These are phyloP conservation scores for Rhinopomastus cyanomelas DNA, from an alignment of 2,113 vertebrate genomes.

Conservation along the genomic window DNA sequence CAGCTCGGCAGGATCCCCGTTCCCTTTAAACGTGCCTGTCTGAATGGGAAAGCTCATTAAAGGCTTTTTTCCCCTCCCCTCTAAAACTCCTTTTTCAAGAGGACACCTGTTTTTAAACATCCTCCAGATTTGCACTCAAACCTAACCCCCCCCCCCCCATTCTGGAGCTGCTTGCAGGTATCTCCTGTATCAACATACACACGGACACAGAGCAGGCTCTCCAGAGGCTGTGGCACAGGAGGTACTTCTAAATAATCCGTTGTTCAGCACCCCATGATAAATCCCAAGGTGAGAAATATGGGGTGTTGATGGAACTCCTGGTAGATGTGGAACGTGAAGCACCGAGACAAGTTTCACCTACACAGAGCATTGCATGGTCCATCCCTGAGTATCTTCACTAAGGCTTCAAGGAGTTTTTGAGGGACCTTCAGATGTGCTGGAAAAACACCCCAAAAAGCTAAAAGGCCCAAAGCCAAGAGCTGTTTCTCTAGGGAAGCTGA, in stretches of 20 bases:
- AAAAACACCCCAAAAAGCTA: neutral
- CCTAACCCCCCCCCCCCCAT: neutral
- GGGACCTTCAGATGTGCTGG: conserved; percentile 56
- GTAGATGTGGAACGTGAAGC: conserved; percentile 10
- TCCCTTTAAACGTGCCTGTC: neutral
- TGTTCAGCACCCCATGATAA: conserved; percentile 51
- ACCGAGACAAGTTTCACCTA: conserved; percentile 48
- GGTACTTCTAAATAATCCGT: conserved; percentile 52
- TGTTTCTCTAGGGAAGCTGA: conserved; percentile 24
- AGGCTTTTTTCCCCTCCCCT: neutral
- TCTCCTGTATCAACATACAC: conserved; percentile 53
- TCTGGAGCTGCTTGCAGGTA: conserved; percentile 13
- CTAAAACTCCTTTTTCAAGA: neutral
- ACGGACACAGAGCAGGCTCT: conserved; percentile 33
- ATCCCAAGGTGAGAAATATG: conserved; percentile 10
- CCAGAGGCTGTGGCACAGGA: conserved; percentile 7
- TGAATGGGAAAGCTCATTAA: neutral
- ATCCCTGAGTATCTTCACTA: conserved; percentile 33
- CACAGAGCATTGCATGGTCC: conserved; percentile 12
- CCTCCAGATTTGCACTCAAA: neutral
- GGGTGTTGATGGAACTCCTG: conserved; percentile 34
- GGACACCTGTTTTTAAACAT: conserved; percentile 34
- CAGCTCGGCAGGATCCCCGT: neutral
- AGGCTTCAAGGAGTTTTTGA: conserved; percentile 54
- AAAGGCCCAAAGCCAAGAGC: neutral